Conservation (phyloP, 1,140 invertebrate species). For the Papilio aristodemus region DNA sequence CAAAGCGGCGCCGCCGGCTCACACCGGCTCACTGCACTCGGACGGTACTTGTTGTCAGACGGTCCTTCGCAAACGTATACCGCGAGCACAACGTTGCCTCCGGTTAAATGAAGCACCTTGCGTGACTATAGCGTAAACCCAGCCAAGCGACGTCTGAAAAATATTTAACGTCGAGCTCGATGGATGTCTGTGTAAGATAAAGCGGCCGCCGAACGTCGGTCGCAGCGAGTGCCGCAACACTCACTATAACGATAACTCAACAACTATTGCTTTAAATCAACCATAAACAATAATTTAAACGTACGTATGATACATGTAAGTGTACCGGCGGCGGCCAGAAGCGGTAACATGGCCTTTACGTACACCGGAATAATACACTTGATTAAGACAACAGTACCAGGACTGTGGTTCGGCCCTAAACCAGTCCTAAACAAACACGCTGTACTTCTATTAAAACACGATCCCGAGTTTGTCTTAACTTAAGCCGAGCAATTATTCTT, state of each 20-base stretch:
- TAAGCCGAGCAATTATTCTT: conserved; percentile 5
- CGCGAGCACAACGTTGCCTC: too few species aligned
- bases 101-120: background rate
- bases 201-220: too few species aligned
- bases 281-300: too few species aligned
- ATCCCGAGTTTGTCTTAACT: conserved; percentile 7
- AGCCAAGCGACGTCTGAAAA: background rate
- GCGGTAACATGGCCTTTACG: background rate
- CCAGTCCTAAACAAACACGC: conserved; percentile 17
- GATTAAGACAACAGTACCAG: background rate
- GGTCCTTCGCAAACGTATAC: conserved; percentile 15
- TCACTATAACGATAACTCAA: too few species aligned
- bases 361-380: background rate
- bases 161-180: too few species aligned
- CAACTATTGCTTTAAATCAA: too few species aligned
- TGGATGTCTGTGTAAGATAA: too few species aligned
- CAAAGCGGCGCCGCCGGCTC: background rate
- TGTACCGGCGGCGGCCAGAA: too few species aligned
- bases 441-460: background rate
- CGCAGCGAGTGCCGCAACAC: too few species aligned
- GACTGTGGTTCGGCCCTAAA: background rate
- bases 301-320: too few species aligned
- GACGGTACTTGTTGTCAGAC: too few species aligned
- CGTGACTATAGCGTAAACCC: background rate
- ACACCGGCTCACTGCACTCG: background rate